These are phyloP conservation scores for Trinorchestia longiramus DNA, from an alignment of 1,140 invertebrate species.

Conservation along the genomic window DNA sequence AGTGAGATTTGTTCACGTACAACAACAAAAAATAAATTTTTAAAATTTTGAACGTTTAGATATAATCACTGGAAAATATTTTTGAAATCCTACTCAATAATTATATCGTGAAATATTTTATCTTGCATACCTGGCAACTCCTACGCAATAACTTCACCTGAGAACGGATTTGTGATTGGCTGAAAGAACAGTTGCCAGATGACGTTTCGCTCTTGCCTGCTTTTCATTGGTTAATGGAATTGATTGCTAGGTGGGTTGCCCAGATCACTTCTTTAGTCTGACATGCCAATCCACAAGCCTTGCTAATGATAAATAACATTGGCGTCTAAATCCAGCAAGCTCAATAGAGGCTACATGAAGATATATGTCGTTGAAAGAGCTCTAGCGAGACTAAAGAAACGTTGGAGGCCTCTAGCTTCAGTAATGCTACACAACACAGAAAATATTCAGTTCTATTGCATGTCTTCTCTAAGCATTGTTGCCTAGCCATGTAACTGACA, in stretches of 20 bases:
- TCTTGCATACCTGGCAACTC: background rate
- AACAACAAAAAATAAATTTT: background rate
- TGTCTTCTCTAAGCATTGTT: background rate
- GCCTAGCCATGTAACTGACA: background rate
- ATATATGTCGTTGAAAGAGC: constrained; percentile 43
- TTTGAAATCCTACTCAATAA: background rate
- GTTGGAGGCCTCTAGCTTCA: background rate
- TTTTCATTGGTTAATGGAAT: constrained; percentile 23
- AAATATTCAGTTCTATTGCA: background rate
- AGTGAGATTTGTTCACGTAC: background rate
- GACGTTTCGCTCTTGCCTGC: background rate
- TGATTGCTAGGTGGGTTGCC: constrained; percentile 53
- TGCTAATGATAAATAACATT: constrained; percentile 55
- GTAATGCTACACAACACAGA: background rate
- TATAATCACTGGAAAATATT: background rate
- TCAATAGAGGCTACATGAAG: constrained; percentile 51
- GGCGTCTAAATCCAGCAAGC: constrained; percentile 50
- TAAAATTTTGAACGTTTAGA: background rate
- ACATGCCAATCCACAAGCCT: constrained; percentile 52
- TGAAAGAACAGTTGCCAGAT: background rate
- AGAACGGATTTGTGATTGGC: background rate
- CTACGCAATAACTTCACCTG: constrained; percentile 9
- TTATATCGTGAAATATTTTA: background rate
- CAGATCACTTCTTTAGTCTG: constrained; percentile 55
- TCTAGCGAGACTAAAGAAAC: constrained; percentile 1